These are phyloP conservation scores for Galbula dea DNA, from an alignment of 2,113 vertebrate species.

Conservation along the genomic window DNA sequence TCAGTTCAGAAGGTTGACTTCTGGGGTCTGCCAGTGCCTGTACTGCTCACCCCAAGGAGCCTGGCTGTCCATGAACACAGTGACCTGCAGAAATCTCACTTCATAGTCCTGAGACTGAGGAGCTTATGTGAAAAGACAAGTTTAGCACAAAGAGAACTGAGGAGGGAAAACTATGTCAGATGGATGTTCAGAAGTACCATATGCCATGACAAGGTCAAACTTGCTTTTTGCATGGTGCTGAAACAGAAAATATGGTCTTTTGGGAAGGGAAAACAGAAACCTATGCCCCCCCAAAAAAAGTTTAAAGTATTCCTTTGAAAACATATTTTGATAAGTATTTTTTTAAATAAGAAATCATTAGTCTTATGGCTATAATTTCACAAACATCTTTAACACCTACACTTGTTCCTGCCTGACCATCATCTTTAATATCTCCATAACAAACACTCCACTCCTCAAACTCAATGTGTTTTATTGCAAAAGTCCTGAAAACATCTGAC, in stretches of 20 bases:
- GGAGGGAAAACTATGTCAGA: not conserved
- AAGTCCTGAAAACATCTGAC: not conserved
- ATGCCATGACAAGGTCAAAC: not conserved
- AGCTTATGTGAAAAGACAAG: not conserved
- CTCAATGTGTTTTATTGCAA: not conserved
- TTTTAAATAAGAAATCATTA: not conserved
- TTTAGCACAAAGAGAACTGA: not conserved
- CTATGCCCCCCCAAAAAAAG: not conserved
- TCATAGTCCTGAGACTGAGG: not conserved
- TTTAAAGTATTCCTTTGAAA: not conserved
- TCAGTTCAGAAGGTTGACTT: not conserved
- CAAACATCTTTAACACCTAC: not conserved
- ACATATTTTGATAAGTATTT: not conserved
- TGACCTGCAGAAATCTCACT: not conserved
- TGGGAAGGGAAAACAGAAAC: not conserved
- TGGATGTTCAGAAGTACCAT: not conserved
- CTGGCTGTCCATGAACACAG: not conserved
- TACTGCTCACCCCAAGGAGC: not conserved
- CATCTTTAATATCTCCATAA: not conserved
- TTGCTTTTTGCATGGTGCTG: not conserved
- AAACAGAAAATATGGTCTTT: not conserved
- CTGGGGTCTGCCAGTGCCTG: not conserved
- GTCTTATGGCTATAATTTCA: not conserved
- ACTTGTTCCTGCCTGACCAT: not conserved
- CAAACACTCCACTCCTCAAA: not conserved